Conservation (phyloP, 2,797 vertebrate genomes). For the Rhinoraja longicauda region DNA sequence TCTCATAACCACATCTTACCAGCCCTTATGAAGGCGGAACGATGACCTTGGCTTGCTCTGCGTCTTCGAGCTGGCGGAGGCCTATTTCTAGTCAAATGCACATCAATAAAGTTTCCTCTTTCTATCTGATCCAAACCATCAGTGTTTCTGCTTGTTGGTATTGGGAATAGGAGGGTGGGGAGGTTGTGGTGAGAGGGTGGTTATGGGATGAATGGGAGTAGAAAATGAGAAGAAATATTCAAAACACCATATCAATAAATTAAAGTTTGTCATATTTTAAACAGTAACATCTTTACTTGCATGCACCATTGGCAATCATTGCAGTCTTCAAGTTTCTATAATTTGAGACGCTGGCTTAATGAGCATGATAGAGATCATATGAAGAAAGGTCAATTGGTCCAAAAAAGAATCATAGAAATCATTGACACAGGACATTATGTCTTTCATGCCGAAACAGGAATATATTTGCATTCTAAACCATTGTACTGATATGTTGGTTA, state of each 20-base stretch:
- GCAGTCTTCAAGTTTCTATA: not conserved
- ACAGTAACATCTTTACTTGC: not conserved
- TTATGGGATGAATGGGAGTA: not conserved
- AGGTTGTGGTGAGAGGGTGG: too few species aligned
- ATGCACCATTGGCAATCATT: not conserved
- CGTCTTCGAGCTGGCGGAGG: conserved; percentile 67
- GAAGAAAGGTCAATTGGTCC: not conserved
- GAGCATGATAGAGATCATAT: not conserved
- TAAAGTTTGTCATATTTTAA: not conserved
- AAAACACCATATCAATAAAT: not conserved
- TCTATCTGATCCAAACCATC: conserved; percentile 67
- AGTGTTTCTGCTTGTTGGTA: not conserved
- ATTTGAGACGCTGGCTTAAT: not conserved
- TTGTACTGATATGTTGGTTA: not conserved
- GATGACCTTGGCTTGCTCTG: conserved; percentile 61
- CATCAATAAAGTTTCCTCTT: conserved; percentile 70
- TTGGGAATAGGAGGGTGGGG: too few species aligned
- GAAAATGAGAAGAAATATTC: not conserved
- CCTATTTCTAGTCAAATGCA: conserved; percentile 70
- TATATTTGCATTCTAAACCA: not conserved
- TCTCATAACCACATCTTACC: conserved; percentile 48
- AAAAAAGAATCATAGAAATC: not conserved
- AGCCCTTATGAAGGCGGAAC: conserved; percentile 63
- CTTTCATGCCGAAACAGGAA: too few species aligned
- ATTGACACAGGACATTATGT: too few species aligned